Evolutionary conservation across 1,140 invertebrate genomes (phyloP), one percentile per base, ranked within the genome.

Genomic region (Steinernema khuongi): DNA sequence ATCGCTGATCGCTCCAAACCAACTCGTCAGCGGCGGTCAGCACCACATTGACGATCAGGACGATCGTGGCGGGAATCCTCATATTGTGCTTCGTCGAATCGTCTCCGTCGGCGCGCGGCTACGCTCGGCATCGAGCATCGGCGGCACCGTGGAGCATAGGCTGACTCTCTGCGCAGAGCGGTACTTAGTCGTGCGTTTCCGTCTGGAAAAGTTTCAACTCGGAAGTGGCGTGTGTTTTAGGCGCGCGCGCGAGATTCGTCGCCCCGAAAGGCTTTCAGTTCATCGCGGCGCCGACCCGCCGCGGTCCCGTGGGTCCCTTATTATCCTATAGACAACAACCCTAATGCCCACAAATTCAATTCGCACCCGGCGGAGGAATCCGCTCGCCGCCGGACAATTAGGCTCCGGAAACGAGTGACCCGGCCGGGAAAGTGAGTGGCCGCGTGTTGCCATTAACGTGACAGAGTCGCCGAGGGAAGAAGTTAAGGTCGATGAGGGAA

Each of bases 261-360:
- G n/a, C n/a, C n/a, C 50, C 50, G 26, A 60, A 60, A 60, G 26
- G 50, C 50, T 60, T 60, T 60, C 19, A 7, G 50, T 60, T 22
- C 7, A 14, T 22, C 7, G 19, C 50, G 50, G 50, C 14, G 36
- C n/a, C 36, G 7, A 41, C 36, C 36, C 36, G 36, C 36, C 7
- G 7, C 7, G 36, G 36, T 41, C 36, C 36, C 36, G 36, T n/a
- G 36, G 50, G 50, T 17, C 50, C 19, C 50, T 60, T 60, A 60
- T 60, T 60, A 60, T 60, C 50, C 22, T 22, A 14, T 14, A 60
- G 50, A 60, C 50, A 60, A 69, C 70, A 71, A 69, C 30, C 70
- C 29, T 69, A 69, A 71, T 70, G 32, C 31, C 17, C 30, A 43
- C 22, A 70, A 22, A 30, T 44, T 67, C 36, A 71, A 69, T 41